These are phyloP conservation scores for Phoxinus dragarum DNA, from an alignment of 2,797 vertebrate species.

Conservation along the genomic window DNA sequence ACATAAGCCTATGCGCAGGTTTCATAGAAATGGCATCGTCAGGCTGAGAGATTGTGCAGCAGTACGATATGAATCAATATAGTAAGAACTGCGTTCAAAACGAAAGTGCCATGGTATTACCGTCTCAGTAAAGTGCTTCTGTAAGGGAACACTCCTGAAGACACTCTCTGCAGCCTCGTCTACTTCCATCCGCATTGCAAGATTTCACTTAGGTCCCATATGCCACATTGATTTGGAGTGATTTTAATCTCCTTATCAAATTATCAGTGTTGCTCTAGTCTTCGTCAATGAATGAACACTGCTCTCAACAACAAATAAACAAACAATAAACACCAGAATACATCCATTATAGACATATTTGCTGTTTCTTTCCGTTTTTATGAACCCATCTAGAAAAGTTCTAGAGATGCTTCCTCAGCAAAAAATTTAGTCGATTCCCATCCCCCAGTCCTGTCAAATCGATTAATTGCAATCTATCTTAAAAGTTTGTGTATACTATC, in stretches of 20 bases:
- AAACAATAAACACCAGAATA: not conserved
- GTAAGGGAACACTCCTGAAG: not conserved
- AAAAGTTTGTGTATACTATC: too few species aligned
- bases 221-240: not conserved
- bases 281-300: not conserved
- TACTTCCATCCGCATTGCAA: constrained; percentile 31
- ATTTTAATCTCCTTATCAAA: constrained; percentile 30
- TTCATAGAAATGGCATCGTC: not conserved
- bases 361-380: not conserved
- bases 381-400: not conserved
- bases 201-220: constrained; percentile 1
- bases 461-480: too few species aligned
- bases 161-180: not conserved
- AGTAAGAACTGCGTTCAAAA: not conserved
- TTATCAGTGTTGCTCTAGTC: not conserved
- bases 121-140: not conserved
- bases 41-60: not conserved
- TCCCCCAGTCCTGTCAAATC: too few species aligned
- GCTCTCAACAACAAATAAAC: not conserved
- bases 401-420: not conserved
- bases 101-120: not conserved
- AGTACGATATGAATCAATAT: not conserved
- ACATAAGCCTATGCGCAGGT: not conserved
- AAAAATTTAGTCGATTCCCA: not conserved
- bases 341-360: not conserved